Evolutionary conservation across 2,113 vertebrate genomes (phyloP), one percentile per base, ranked within the genome.

Genomic region (Microcebus lehilahytsara): DNA sequence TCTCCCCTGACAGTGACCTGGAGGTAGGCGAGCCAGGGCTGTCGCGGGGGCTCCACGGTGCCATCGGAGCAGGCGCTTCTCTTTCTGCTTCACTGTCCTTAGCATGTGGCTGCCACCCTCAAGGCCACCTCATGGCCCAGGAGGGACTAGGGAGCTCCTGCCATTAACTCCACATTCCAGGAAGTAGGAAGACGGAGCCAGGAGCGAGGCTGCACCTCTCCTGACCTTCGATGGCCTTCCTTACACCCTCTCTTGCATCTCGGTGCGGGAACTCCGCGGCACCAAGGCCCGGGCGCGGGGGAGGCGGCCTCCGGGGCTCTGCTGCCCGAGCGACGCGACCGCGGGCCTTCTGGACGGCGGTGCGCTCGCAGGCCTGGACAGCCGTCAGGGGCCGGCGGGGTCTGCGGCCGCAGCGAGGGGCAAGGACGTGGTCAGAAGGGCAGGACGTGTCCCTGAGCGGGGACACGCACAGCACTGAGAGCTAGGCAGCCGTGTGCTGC

Each of bases 401-500:
- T 64, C 53, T 53, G 37, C 16, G 17, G 71, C 37, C 17, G 3
- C 53, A 34, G 9, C 9, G 0, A 16, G 53, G n/a, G 53, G 37
- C 79, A 79, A 86, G 62, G 79, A 23, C n/a, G 49, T 9, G 20
- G 30, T n/a, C 9, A n/a, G 46, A 64, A 60, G 37, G 51, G 32
- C 49, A 91, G 40, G 58, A 30, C 69, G 9, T 30, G 7, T 53
- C 34, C 30, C 4, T 6, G 40, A 3, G 25, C 53, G 37, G 20
- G 34, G 9, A 34, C 30, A 14, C 2, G 2, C 6, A 23, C 23
- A 8, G 9, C 4, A 5, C 37, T n/a, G 11, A 37, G 42, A n/a
- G 71, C 32, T 66, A 27, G 60, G 46, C 25, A 77, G 40, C 42
- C 67, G 16, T 62, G 5, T 23, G 10, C 46, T 67, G 3, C 9